Base-by-base conservation (phyloP, 1,140 invertebrate species). In the Bombus sibiricus region DNA sequence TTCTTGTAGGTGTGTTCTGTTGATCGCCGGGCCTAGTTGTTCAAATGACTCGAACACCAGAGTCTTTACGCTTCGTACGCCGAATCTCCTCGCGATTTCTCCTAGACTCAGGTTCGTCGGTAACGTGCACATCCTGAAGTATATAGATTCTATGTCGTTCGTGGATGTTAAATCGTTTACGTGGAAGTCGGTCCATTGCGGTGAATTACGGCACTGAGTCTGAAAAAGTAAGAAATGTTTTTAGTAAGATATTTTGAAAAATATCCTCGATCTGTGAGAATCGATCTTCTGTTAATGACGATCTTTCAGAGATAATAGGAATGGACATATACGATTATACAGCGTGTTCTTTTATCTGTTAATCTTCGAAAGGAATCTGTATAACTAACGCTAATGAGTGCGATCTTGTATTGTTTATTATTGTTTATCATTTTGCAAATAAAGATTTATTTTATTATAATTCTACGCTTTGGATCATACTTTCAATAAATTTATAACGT, bases 1-100 rank as follows among this genome's bases (percentile, higher is more conserved):
- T 43, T 95, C 95, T 12, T 93, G 85, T 22, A 97, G 95, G 92
- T 96, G 96, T 81, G 94, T 93, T 68, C 94, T 95, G 53, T 94
- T 93, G 47, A 97, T 92, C 53, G 93, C 94, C 62, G 92, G 91
- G 22, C 95, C 95, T n/a, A 96, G 86, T 59, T 96, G 95, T 18
- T 92, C 94, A 59, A 92, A 92, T 64, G 95, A 96, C 90, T 95
- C 93, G 81, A 96, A 96, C 81, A 93, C 92, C 5, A 96, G 76
- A 5, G 89, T 92, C 85, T 95, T 92, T 0, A 96, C 94, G 71
- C 93, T 94, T 1, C 93, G 89, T 6, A 95, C 93, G 72, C 96
- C 95, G 25, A 96, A 34, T 62, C 75, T 87, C 2, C 64, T 41
- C 1, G 91, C 72, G 25, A 95, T 90, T 22, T 91, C 85, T 5